phyloP scores from a whole-genome alignment of 2,888 invertebrate genomes.

The Dynastes hyllus region DNA sequence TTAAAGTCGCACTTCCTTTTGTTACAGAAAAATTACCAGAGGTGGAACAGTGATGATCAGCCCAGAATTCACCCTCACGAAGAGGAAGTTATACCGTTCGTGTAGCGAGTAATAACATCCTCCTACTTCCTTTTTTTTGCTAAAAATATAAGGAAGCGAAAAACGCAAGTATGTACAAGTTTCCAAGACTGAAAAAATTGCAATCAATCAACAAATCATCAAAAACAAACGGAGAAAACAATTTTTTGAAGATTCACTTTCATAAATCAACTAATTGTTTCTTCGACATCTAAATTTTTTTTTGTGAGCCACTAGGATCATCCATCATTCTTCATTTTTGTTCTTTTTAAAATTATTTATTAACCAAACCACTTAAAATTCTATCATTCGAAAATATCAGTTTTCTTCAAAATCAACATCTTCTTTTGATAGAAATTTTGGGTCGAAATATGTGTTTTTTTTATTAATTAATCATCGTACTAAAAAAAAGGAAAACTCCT shows the following conservation, averaged over 20 bases:
- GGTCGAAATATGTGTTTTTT: too few species aligned
- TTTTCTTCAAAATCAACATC: too few species aligned
- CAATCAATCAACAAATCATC: conserved; percentile 12
- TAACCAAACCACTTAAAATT: too few species aligned
- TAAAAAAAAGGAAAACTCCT: conserved; percentile 2
- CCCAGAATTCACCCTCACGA: conserved; percentile 90
- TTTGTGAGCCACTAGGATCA: too few species aligned
- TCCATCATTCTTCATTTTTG: too few species aligned
- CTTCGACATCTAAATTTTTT: too few species aligned
- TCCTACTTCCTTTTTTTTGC: not conserved
- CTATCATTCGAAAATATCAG: not conserved
- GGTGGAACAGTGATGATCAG: conserved; percentile 92
- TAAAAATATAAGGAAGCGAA: not conserved
- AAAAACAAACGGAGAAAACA: not conserved
- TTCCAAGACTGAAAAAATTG: conserved; percentile 41
- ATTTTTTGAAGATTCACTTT: conserved; percentile 3
- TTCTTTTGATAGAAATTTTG: too few species aligned
- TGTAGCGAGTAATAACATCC: conserved; percentile 67
- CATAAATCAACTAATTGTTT: conserved; percentile 9
- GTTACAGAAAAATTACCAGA: conserved; percentile 86
- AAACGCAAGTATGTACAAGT: conserved; percentile 41
- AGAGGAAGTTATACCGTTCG: conserved; percentile 92
- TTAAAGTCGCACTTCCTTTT: not conserved
- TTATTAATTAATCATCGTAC: not conserved
- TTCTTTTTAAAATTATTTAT: too few species aligned